Base-by-base conservation (phyloP, 1,140 invertebrate genomes). In the Conopomorpha cramerella region DNA sequence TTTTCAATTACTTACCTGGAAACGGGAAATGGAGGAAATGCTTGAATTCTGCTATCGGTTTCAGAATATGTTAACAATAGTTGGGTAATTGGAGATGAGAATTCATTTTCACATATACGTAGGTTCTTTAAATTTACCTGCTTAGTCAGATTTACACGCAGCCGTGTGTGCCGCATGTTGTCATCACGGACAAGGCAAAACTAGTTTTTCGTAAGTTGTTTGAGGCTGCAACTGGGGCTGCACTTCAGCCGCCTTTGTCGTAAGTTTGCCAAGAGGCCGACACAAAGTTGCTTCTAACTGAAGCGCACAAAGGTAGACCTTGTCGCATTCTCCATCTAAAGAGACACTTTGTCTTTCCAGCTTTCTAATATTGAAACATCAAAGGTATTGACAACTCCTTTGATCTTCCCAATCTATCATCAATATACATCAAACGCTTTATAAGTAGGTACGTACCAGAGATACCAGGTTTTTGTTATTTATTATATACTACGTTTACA, bases 361-460 rank as follows among this genome's bases (percentile, higher is more conserved):
- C 52, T 55, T 63, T 66, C 58, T 63, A 57, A n/a, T 49, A 62
- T 60, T 60, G 55, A 56, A 62, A 68, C 64, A 71, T 71, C 66
- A 71, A 71, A 71, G 66, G 49, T 47, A 45, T 43, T 45, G 43
- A 23, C 47, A 35, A 40, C 25, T 46, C 49, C 54, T 71, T 67
- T 68, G 64, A 68, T 68, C 53, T 65, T 23, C 10, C 19, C 19
- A 23, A 23, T 47, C 52, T 41, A 46, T 58, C 55, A 64, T 62
- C 62, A 54, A 71, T 66, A 59, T 57, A 63, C 10, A 23, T 10
- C 19, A 10, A 6, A 23, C 4, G n/a, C n/a, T n/a, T n/a, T n/a
- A n/a, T n/a, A n/a, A n/a, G n/a, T n/a, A n/a, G n/a, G n/a, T n/a
- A n/a, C n/a, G n/a, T n/a, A n/a, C n/a, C n/a, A n/a, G n/a, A n/a